Percentiles rank a stretch among this genome's conserved stretches.
These are phyloP conservation scores for Pantherophis alleghaniensis DNA, from an alignment of 2,797 vertebrate genomes.

Conservation along the genomic window DNA sequence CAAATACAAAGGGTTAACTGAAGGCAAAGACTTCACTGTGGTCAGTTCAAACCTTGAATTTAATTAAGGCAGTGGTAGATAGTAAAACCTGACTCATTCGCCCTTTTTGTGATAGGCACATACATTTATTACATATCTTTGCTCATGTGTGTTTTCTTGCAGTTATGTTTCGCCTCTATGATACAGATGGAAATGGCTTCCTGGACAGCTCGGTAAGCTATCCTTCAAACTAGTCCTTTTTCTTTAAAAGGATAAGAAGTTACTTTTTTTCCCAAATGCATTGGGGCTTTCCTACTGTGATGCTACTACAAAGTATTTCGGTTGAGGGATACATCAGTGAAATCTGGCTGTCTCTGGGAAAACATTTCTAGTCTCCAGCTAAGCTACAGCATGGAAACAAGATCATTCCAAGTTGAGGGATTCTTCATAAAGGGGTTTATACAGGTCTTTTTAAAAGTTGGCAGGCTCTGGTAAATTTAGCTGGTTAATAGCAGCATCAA, in stretches of 20 bases:
- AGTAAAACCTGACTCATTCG: background rate
- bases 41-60: background rate
- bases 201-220: slow-evolving; percentile 92
- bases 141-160: slow-evolving; percentile 44
- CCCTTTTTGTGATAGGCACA: background rate
- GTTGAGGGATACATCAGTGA: background rate
- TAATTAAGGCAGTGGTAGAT: background rate
- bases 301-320: background rate
- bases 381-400: no score
- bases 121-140: slow-evolving; percentile 13
- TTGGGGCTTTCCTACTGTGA: background rate
- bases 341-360: background rate
- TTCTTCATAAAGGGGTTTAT: background rate
- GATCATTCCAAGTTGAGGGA: background rate
- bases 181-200: slow-evolving; percentile 88
- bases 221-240: background rate
- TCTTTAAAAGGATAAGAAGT: background rate
- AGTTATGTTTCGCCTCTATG: slow-evolving; percentile 96
- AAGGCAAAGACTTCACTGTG: background rate
- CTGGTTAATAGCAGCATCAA: background rate
- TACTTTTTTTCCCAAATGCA: background rate
- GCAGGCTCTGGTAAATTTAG: background rate
- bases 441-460: background rate
- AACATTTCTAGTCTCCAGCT: background rate
- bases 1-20: background rate